phyloP scores from a whole-genome alignment of 2,888 invertebrate genomes.

The Heliconius charithonia region DNA sequence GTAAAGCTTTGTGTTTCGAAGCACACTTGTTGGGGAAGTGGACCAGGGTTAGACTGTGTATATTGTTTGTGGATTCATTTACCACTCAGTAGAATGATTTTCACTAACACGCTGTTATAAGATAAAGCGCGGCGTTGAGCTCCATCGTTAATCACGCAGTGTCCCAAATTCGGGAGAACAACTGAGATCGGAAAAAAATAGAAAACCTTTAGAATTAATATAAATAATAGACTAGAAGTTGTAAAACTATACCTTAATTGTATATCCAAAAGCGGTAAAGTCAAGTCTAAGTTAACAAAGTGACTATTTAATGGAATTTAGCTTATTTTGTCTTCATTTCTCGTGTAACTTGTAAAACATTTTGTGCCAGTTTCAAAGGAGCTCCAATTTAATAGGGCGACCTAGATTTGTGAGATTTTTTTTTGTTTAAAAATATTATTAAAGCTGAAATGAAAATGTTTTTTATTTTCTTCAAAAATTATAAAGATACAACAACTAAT shows the following conservation, averaged over 20 bases:
- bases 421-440: neutral
- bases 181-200: no score
- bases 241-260: neutral
- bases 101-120: no score
- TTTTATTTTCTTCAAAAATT: neutral
- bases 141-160: no score
- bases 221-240: neutral
- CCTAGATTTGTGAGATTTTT: constrained; percentile 10
- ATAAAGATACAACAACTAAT: neutral
- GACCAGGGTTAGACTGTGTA: no score
- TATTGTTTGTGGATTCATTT: no score
- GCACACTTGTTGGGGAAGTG: no score
- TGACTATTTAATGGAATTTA: constrained; percentile 19
- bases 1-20: no score
- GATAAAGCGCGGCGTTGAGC: no score
- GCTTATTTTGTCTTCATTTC: constrained; percentile 26
- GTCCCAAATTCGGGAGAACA: no score
- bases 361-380: constrained; percentile 30
- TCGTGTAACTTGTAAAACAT: constrained; percentile 28
- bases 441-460: neutral
- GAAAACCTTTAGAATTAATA: neutral
- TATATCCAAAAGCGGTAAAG: neutral
- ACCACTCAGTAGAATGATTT: no score
- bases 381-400: constrained; percentile 33
- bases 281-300: constrained; percentile 18